Conservation (phyloP, 1,140 invertebrate species). For the Hormaphis cornu region DNA sequence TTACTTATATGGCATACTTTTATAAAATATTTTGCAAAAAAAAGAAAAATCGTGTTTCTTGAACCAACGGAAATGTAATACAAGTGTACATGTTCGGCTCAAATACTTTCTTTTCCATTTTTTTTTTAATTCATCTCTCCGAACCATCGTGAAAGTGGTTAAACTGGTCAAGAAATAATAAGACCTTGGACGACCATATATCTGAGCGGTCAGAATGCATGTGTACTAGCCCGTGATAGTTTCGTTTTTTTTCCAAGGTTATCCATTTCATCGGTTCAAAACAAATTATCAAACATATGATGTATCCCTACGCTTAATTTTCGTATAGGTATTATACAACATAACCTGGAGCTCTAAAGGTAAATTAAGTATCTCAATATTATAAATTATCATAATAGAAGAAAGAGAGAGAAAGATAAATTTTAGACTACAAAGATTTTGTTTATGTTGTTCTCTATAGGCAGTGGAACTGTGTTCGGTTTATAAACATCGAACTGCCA, state of each 20-base stretch:
- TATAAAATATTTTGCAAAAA: no score
- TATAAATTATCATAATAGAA: no score
- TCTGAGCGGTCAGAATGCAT: not conserved
- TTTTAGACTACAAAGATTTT: no score
- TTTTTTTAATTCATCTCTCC: slow-evolving; percentile 15
- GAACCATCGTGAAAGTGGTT: slow-evolving; percentile 25
- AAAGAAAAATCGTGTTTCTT: no score
- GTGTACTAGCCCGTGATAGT: not conserved
- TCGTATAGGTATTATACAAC: no score
- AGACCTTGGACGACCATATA: slow-evolving; percentile 18
- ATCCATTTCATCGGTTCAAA: not conserved
- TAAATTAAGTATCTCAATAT: no score
- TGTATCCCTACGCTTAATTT: not conserved
- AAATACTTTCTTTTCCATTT: slow-evolving; percentile 30
- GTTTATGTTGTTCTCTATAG: no score
- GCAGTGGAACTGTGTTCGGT: no score
- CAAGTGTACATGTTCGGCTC: not conserved
- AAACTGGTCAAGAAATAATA: slow-evolving; percentile 28
- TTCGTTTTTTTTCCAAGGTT: slow-evolving; percentile 17
- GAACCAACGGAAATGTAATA: not conserved
- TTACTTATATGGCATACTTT: no score
- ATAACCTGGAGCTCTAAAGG: no score
- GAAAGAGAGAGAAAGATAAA: no score
- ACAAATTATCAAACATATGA: not conserved
- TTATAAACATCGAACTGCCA: no score